These are phyloP conservation scores for Spodoptera frugiperda DNA, from an alignment of 1,140 invertebrate species.

Conservation along the genomic window DNA sequence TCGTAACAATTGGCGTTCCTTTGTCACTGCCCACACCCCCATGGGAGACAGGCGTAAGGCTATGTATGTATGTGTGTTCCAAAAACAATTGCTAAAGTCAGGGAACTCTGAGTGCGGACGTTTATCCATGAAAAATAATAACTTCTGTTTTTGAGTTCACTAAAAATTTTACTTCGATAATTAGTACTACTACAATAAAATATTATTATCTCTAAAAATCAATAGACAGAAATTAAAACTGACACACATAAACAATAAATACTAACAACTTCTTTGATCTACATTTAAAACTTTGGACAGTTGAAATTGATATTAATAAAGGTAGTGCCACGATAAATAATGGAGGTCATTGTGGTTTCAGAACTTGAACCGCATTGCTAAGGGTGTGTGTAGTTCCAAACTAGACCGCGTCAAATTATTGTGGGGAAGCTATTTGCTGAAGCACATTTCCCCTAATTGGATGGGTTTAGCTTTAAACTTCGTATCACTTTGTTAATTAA, in stretches of 20 bases:
- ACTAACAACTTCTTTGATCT: neutral
- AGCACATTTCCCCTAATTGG: slow-evolving; percentile 37
- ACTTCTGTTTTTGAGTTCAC: too few relatives aligned
- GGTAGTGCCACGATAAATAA: slow-evolving; percentile 11
- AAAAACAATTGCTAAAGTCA: too few relatives aligned
- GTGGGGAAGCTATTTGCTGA: slow-evolving; percentile 9
- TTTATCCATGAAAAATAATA: too few relatives aligned
- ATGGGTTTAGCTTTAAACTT: slow-evolving; percentile 20
- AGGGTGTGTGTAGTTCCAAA: slow-evolving; percentile 31
- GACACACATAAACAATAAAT: neutral
- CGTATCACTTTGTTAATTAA: slow-evolving; percentile 15
- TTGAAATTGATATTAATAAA: slow-evolving; percentile 17
- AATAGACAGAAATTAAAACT: neutral
- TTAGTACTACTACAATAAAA: too few relatives aligned
- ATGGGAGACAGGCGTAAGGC: too few relatives aligned
- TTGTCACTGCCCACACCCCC: too few relatives aligned
- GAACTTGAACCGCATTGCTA: slow-evolving; percentile 9
- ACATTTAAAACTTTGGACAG: neutral
- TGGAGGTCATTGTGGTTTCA: slow-evolving; percentile 1
- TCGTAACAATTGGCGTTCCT: too few relatives aligned
- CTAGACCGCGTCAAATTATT: slow-evolving; percentile 30
- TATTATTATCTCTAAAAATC: neutral
- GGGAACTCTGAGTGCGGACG: too few relatives aligned
- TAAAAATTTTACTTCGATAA: too few relatives aligned
- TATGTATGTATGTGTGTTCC: too few relatives aligned